Percentiles rank a stretch among this genome's conserved stretches.
Evolutionary conservation across 2,113 vertebrate species (phyloP).

Genomic region (Bufo gargarizans): DNA sequence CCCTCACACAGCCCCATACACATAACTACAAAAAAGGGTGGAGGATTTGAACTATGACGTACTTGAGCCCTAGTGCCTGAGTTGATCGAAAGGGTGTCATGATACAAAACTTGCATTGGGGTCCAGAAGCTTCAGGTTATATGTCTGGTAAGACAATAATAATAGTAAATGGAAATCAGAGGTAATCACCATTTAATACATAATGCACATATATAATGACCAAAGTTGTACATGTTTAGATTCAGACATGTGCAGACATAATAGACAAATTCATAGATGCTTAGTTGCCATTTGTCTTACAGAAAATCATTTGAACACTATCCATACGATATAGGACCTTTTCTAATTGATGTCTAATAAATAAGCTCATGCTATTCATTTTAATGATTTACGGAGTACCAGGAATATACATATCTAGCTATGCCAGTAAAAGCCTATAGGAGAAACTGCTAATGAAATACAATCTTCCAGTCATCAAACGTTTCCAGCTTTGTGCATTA

Average conservation of each 20-base stretch:
- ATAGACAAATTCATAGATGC: background rate
- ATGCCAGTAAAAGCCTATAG: background rate
- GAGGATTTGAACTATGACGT: no score
- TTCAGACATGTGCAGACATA: background rate
- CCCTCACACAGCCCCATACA: no score
- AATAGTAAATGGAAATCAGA: background rate
- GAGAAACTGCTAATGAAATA: slow-evolving; percentile 17
- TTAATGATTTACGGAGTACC: background rate
- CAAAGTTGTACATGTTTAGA: background rate
- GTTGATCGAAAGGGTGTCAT: background rate
- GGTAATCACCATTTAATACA: background rate
- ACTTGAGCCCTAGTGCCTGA: no score
- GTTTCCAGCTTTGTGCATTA: slow-evolving; percentile 15
- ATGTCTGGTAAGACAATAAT: background rate
- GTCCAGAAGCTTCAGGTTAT: background rate
- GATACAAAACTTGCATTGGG: background rate
- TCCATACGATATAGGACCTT: background rate
- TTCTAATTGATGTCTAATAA: slow-evolving; percentile 6
- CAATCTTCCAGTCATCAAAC: slow-evolving; percentile 5
- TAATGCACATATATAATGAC: background rate
- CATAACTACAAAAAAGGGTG: no score
- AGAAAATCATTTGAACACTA: background rate
- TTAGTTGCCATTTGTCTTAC: background rate
- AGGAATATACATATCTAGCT: slow-evolving; percentile 5
- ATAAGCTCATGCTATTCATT: background rate